These are phyloP conservation scores for Noctilio leporinus DNA, from an alignment of 2,113 vertebrate genomes.

Conservation along the genomic window DNA sequence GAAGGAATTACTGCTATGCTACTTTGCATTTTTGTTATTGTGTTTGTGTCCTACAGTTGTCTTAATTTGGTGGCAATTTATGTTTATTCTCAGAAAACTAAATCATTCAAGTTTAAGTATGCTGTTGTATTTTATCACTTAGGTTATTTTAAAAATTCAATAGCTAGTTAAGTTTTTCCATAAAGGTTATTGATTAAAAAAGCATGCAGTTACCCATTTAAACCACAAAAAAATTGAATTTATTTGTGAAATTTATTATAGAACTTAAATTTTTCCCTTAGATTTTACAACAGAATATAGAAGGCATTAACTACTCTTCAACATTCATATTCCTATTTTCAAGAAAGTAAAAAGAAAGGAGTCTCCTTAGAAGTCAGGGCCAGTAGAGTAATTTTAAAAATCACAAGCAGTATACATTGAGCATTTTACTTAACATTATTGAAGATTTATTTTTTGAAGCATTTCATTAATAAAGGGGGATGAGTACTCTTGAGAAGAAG, in stretches of 20 bases:
- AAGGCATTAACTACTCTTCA: background rate
- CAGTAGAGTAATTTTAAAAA: background rate
- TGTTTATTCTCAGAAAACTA: slow-evolving; percentile 8
- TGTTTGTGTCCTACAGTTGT: background rate
- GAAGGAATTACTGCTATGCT: background rate
- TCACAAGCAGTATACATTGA: background rate
- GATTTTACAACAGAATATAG: background rate
- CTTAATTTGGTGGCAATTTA: background rate
- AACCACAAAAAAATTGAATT: background rate
- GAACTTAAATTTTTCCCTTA: background rate
- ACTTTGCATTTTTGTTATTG: background rate
- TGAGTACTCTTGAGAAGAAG: background rate
- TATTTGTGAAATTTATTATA: background rate
- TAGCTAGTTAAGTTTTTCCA: background rate
- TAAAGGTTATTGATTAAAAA: background rate
- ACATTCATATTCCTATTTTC: background rate
- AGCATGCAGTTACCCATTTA: background rate
- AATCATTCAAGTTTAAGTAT: background rate
- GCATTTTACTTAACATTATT: background rate
- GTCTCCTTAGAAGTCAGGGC: background rate
- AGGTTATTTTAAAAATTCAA: background rate
- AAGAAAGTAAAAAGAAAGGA: background rate
- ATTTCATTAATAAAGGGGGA: background rate
- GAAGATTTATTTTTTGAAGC: background rate
- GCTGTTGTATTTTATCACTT: background rate